phyloP scores from a whole-genome alignment of 2,113 vertebrate genomes.

The Neodon shergylaensis region DNA sequence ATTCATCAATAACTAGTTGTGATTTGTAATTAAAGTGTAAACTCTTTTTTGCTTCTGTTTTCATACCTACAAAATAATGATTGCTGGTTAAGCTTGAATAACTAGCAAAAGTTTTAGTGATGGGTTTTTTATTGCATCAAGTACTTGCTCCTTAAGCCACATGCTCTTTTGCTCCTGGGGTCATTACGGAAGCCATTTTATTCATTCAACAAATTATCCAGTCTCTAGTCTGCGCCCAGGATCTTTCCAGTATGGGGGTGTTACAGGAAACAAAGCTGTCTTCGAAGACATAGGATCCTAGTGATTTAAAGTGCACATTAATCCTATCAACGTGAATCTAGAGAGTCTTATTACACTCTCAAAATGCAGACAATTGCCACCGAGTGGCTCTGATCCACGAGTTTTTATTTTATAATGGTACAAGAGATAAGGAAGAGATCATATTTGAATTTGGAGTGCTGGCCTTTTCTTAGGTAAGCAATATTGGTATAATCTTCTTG shows the following conservation, averaged over 20 bases:
- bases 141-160: background rate
- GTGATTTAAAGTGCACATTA: background rate
- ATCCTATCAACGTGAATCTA: background rate
- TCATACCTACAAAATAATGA: background rate
- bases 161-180: background rate
- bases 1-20: background rate
- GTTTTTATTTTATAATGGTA: background rate
- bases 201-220: background rate
- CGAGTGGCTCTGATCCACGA: background rate
- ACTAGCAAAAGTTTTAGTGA: background rate
- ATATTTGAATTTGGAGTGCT: background rate
- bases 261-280: background rate
- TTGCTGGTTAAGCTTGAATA: conserved; percentile 1
- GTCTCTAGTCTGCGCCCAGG: background rate
- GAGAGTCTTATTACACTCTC: background rate
- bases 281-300: background rate
- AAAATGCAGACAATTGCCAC: background rate
- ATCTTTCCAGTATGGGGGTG: background rate
- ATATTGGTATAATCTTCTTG: background rate
- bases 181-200: background rate
- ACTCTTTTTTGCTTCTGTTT: background rate
- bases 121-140: background rate
- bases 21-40: background rate
- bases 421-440: background rate
- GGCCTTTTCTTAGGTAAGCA: background rate